These are phyloP conservation scores for Sebastolobus alascanus DNA, from an alignment of 2,797 vertebrate species.

Conservation along the genomic window DNA sequence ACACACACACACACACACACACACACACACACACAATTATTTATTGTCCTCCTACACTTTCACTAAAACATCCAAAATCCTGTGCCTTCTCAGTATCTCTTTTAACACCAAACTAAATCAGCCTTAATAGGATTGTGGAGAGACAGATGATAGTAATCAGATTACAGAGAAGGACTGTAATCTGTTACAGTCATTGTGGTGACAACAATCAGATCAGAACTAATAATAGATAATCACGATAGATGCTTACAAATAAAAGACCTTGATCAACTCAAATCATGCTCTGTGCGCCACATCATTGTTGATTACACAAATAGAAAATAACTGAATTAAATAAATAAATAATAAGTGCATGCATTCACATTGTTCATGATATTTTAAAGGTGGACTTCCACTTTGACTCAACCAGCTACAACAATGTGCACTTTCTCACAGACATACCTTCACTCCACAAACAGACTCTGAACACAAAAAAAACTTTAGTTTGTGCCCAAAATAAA, in stretches of 20 bases:
- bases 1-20: slow-evolving; percentile 4
- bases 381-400: background rate
- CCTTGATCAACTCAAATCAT: background rate
- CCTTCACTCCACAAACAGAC: slow-evolving; percentile 3
- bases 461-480: slow-evolving; percentile 6
- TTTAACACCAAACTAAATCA: background rate
- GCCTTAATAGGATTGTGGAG: background rate
- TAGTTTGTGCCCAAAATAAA: slow-evolving; percentile 18
- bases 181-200: background rate
- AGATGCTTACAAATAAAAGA: background rate
- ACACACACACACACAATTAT: background rate
- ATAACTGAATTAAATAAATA: background rate
- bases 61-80: background rate
- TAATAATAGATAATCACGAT: background rate
- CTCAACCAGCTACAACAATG: background rate
- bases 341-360: background rate
- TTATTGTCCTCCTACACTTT: slow-evolving; percentile 3
- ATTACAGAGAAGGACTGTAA: background rate
- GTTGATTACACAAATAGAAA: background rate
- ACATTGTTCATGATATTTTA: background rate
- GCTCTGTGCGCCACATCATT: background rate
- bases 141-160: slow-evolving; percentile 6
- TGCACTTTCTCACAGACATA: background rate
- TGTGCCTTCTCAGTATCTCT: background rate
- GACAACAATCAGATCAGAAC: background rate